Evolutionary conservation across 2,888 invertebrate genomes (phyloP).

Genomic region (Orgyia antiqua): DNA sequence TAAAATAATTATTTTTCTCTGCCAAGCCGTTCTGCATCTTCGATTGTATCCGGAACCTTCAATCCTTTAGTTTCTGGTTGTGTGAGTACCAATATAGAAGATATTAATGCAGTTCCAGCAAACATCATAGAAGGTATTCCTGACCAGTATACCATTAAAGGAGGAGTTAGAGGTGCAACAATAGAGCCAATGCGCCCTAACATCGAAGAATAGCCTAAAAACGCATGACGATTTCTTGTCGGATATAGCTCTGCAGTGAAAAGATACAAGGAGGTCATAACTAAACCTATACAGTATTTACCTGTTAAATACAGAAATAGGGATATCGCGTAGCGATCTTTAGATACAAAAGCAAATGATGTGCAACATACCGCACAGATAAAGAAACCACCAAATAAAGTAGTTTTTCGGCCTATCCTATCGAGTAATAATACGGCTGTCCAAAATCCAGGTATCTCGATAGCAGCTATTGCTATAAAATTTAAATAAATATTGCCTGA

Average conservation of each 20-base stretch:
- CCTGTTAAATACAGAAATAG: slow-evolving; percentile 77
- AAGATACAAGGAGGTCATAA: slow-evolving; percentile 82
- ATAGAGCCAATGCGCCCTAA: slow-evolving; percentile 84
- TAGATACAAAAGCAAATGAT: slow-evolving; percentile 70
- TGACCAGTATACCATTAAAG: slow-evolving; percentile 74
- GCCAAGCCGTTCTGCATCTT: slow-evolving; percentile 62
- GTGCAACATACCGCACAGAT: slow-evolving; percentile 72
- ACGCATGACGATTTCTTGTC: slow-evolving; percentile 82
- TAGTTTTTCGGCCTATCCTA: slow-evolving; percentile 73
- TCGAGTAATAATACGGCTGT: slow-evolving; percentile 81
- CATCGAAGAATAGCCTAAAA: slow-evolving; percentile 84
- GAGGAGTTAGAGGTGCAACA: slow-evolving; percentile 82
- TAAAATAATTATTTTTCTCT: no score
- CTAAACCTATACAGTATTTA: slow-evolving; percentile 81
- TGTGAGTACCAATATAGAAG: slow-evolving; percentile 53
- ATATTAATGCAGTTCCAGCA: slow-evolving; percentile 51
- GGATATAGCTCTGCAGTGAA: slow-evolving; percentile 86
- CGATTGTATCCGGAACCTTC: slow-evolving; percentile 64
- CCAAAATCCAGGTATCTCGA: slow-evolving; percentile 86
- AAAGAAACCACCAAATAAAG: slow-evolving; percentile 53
- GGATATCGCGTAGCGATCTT: slow-evolving; percentile 41
- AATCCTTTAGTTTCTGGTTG: slow-evolving; percentile 62
- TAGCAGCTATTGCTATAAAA: slow-evolving; percentile 80
- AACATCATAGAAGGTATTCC: slow-evolving; percentile 65
- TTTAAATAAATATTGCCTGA: slow-evolving; percentile 87